phyloP scores from a whole-genome alignment of 2,888 invertebrate genomes.

The Zygothrica quintamaculata region DNA sequence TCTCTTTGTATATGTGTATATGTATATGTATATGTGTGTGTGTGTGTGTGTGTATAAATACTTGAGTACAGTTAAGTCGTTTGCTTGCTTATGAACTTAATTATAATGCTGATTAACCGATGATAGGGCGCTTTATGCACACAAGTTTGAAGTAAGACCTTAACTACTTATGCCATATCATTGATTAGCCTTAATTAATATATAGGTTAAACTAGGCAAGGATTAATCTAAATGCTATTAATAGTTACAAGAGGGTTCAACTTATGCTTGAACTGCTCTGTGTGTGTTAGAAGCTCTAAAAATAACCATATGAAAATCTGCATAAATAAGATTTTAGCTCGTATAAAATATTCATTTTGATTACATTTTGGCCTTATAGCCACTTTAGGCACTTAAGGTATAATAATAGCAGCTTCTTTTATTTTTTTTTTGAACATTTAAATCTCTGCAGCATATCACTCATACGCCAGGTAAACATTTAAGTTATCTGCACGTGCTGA shows the following conservation, averaged over 20 bases:
- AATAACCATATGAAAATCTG: too few relatives aligned
- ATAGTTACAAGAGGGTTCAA: too few relatives aligned
- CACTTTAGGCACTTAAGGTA: too few relatives aligned
- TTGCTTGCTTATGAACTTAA: slow-evolving; percentile 25
- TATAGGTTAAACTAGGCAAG: not conserved
- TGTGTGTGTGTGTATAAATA: slow-evolving; percentile 8
- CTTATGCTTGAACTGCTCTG: too few relatives aligned
- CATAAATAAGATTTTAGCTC: too few relatives aligned
- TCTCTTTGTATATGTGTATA: not conserved
- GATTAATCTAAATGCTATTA: too few relatives aligned
- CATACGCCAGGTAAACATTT: slow-evolving; percentile 1
- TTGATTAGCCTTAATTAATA: not conserved
- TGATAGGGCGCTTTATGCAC: slow-evolving; percentile 5
- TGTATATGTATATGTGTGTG: slow-evolving; percentile 6
- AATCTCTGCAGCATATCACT: not conserved
- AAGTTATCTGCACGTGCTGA: not conserved
- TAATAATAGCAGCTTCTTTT: too few relatives aligned
- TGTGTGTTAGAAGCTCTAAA: too few relatives aligned
- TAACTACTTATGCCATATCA: slow-evolving; percentile 11
- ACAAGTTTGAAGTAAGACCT: slow-evolving; percentile 1
- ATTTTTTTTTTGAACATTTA: too few relatives aligned
- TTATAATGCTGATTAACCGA: slow-evolving; percentile 38
- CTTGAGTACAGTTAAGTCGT: slow-evolving; percentile 15
- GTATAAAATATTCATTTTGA: too few relatives aligned
- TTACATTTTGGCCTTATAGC: too few relatives aligned